A percentile compares a stretch with the other conserved stretches of the same genome.
Conservation (phyloP, 2,888 invertebrate species). For the Eupithecia tripunctaria region DNA sequence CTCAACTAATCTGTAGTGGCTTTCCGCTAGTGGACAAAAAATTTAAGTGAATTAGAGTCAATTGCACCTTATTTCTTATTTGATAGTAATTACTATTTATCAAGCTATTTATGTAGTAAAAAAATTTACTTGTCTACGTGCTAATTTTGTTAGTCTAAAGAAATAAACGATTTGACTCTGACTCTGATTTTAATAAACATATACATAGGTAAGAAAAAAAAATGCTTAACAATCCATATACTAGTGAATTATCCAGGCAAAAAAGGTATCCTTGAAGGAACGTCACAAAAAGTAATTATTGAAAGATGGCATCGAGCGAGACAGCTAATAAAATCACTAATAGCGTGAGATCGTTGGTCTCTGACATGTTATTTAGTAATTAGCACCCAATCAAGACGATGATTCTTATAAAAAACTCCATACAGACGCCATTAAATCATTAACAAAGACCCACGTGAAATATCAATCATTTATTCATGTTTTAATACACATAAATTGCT, state of each 20-base stretch:
- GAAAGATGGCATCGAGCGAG: constrained; percentile 8
- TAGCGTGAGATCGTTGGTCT: constrained; percentile 59
- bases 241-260: background rate
- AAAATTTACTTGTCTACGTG: too few relatives aligned
- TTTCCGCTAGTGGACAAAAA: too few relatives aligned
- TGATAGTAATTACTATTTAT: too few relatives aligned
- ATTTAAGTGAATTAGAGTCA: too few relatives aligned
- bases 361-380: constrained; percentile 66
- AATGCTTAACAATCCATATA: too few relatives aligned
- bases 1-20: too few relatives aligned
- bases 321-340: constrained; percentile 47
- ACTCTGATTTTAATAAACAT: too few relatives aligned
- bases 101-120: too few relatives aligned
- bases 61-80: too few relatives aligned
- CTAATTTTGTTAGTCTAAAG: too few relatives aligned
- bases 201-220: too few relatives aligned
- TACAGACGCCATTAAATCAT: constrained; percentile 44
- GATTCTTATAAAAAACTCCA: constrained; percentile 52
- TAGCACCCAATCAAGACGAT: constrained; percentile 62
- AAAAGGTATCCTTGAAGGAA: background rate
- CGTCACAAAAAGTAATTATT: constrained; percentile 1
- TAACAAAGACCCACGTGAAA: constrained; percentile 20
- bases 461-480: constrained; percentile 29
- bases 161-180: too few relatives aligned
- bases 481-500: constrained; percentile 10